These are phyloP conservation scores for Cetonia aurata DNA, from an alignment of 2,888 invertebrate species.

Conservation along the genomic window DNA sequence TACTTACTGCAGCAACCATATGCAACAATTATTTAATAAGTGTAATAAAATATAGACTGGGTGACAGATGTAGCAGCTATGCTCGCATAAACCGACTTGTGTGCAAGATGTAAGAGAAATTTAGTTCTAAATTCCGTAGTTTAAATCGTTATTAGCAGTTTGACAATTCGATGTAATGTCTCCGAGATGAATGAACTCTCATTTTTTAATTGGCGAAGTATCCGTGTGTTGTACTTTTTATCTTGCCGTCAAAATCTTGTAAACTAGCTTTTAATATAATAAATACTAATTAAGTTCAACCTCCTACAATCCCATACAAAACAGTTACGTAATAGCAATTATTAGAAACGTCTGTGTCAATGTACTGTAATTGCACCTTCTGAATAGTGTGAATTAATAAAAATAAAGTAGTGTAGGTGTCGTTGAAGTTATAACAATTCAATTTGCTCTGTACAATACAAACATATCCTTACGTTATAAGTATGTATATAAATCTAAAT, in stretches of 20 bases:
- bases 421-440: conserved; percentile 16
- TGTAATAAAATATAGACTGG: conserved; percentile 10
- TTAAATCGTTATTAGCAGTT: too few species aligned
- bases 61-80: conserved; percentile 11
- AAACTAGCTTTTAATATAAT: conserved; percentile 23
- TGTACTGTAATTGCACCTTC: conserved; percentile 37
- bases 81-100: too few species aligned
- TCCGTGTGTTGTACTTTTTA: not conserved
- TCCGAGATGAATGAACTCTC: conserved; percentile 20
- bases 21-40: conserved; percentile 25
- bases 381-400: conserved; percentile 24
- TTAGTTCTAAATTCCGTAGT: too few species aligned
- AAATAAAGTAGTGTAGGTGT: conserved; percentile 29
- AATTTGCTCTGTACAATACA: not conserved
- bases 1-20: conserved; percentile 10
- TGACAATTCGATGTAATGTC: too few species aligned
- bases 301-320: conserved; percentile 28
- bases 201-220: conserved; percentile 2
- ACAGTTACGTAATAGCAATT: conserved; percentile 18
- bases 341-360: conserved; percentile 32
- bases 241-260: conserved; percentile 3
- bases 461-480: not conserved
- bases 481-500: conserved; percentile 4
- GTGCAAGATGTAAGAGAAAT: too few species aligned
- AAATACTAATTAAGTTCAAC: conserved; percentile 22